These are phyloP conservation scores for Pampusana beccarii DNA, from an alignment of 2,113 vertebrate genomes.

Conservation along the genomic window DNA sequence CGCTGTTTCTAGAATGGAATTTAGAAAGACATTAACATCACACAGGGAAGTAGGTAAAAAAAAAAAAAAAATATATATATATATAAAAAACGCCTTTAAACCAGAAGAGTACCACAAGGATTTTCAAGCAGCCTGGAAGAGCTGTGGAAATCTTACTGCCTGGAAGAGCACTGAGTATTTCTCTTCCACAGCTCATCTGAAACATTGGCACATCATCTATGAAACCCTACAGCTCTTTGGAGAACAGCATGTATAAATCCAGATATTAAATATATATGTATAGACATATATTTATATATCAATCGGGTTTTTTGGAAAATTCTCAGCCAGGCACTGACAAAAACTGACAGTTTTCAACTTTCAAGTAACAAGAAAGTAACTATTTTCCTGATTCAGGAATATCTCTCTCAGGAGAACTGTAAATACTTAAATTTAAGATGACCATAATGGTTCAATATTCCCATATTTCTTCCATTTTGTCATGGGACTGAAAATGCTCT, in stretches of 20 bases:
- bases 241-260: neutral
- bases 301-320: neutral
- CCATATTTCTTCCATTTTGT: neutral
- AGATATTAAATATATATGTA: neutral
- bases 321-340: neutral
- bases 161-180: neutral
- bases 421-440: neutral
- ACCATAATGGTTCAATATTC: neutral
- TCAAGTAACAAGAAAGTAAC: neutral
- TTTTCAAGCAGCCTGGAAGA: neutral
- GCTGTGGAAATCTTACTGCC: neutral
- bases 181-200: neutral
- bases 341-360: neutral
- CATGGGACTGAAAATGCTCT: neutral
- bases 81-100: neutral
- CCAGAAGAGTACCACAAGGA: neutral
- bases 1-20: conserved; percentile 6
- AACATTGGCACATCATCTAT: neutral
- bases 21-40: neutral
- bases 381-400: neutral
- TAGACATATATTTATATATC: too few relatives aligned
- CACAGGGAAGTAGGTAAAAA: fast-evolving
- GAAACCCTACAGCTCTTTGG: neutral
- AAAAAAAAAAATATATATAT: too few relatives aligned
- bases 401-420: neutral